Conservation (phyloP, 2,113 vertebrate species). For the Apodemus speciosus region DNA sequence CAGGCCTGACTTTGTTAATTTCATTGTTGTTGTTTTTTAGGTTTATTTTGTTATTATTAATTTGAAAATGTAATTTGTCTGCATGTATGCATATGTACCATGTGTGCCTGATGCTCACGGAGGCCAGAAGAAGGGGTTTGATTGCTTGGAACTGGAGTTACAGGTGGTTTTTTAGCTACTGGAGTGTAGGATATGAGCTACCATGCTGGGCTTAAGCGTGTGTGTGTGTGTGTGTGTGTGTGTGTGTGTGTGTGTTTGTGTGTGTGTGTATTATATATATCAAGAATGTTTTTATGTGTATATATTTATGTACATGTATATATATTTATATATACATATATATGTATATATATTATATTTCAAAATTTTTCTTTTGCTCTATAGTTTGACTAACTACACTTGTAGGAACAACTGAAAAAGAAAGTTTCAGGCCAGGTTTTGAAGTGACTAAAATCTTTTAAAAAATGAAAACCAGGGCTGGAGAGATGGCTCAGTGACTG, state of each 20-base stretch:
- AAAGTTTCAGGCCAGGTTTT: not conserved
- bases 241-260: too few species aligned
- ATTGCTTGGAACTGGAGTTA: not conserved
- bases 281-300: too few species aligned
- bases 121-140: too few species aligned
- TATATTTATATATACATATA: too few species aligned
- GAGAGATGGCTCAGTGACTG: too few species aligned
- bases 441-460: constrained; percentile 27
- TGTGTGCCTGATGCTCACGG: not conserved
- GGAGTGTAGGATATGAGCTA: not conserved
- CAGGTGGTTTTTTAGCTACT: not conserved
- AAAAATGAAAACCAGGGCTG: not conserved
- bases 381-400: not conserved
- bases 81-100: not conserved
- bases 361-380: not conserved
- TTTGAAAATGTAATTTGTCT: not conserved
- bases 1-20: not conserved
- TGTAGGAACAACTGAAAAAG: not conserved
- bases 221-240: too few species aligned
- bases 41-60: not conserved
- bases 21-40: not conserved
- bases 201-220: not conserved
- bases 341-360: not conserved
- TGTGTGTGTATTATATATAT: not conserved
- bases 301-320: too few species aligned